Conservation (phyloP, 2,888 invertebrate species). For the Myopa testacea region DNA sequence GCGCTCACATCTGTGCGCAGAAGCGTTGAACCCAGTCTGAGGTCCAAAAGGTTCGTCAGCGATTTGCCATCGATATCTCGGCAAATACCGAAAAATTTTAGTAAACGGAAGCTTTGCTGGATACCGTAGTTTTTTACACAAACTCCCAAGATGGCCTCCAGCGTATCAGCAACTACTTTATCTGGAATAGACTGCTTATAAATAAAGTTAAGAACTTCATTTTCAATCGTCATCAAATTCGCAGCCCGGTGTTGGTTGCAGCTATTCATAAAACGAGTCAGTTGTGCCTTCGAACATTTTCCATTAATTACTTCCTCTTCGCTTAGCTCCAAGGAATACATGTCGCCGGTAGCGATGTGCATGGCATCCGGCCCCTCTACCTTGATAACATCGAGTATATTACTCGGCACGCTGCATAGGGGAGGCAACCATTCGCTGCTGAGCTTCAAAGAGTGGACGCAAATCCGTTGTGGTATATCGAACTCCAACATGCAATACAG, state of each 20-base stretch:
- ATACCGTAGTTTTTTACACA: constrained; percentile 73
- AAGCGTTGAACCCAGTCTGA: constrained; percentile 56
- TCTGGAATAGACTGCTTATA: constrained; percentile 70
- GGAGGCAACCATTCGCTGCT: too few relatives aligned
- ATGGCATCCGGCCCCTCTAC: too few relatives aligned
- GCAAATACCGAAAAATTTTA: constrained; percentile 76
- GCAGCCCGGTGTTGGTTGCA: constrained; percentile 46
- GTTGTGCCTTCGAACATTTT: constrained; percentile 54
- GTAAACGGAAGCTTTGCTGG: constrained; percentile 69
- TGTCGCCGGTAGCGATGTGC: constrained; percentile 68
- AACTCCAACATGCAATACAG: constrained; percentile 75
- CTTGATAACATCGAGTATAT: too few relatives aligned
- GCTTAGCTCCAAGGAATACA: constrained; percentile 70
- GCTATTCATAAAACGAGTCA: constrained; percentile 53
- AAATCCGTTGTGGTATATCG: constrained; percentile 56
- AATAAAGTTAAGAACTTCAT: constrained; percentile 65
- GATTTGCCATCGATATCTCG: constrained; percentile 64
- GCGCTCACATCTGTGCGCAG: constrained; percentile 63
- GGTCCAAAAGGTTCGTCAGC: constrained; percentile 60
- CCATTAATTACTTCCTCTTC: constrained; percentile 66
- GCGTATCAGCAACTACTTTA: constrained; percentile 81
- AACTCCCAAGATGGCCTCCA: constrained; percentile 84
- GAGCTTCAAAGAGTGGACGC: too few relatives aligned
- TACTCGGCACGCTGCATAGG: too few relatives aligned
- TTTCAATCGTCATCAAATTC: constrained; percentile 21